phyloP scores from a whole-genome alignment of 2,888 invertebrate species.

The Cyaniris semiargus region DNA sequence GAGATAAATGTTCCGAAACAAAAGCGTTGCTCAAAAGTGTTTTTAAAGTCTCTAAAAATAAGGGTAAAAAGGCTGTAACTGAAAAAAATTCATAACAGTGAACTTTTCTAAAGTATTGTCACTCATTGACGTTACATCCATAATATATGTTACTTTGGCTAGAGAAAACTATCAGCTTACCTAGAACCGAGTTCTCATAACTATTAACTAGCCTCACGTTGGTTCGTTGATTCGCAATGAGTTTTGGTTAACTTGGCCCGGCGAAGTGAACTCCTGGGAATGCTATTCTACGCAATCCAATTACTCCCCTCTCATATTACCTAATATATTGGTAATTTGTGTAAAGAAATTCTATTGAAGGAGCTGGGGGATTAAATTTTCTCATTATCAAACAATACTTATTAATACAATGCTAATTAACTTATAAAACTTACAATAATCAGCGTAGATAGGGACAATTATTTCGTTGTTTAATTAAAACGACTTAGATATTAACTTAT shows the following conservation, averaged over 20 bases:
- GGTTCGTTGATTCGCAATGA: conserved; percentile 47
- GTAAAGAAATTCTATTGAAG: conserved; percentile 58
- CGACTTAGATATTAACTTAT: not conserved
- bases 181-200: conserved; percentile 46
- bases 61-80: not conserved
- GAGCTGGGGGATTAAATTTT: conserved; percentile 47
- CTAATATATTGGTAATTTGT: conserved; percentile 53
- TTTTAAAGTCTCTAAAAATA: conserved; percentile 5
- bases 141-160: not conserved
- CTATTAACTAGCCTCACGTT: conserved; percentile 48
- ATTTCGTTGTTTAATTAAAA: not conserved
- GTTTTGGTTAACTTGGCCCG: conserved; percentile 55
- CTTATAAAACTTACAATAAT: not conserved
- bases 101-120: no score
- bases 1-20: conserved; percentile 2
- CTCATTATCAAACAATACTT: not conserved
- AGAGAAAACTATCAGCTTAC: conserved; percentile 48
- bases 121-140: not conserved
- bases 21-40: not conserved
- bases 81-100: not conserved
- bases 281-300: conserved; percentile 61
- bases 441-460: not conserved
- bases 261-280: conserved; percentile 49
- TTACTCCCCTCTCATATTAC: conserved; percentile 55
- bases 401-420: not conserved